phyloP scores from a whole-genome alignment of 2,797 vertebrate genomes.

The Tamandua tetradactyla region DNA sequence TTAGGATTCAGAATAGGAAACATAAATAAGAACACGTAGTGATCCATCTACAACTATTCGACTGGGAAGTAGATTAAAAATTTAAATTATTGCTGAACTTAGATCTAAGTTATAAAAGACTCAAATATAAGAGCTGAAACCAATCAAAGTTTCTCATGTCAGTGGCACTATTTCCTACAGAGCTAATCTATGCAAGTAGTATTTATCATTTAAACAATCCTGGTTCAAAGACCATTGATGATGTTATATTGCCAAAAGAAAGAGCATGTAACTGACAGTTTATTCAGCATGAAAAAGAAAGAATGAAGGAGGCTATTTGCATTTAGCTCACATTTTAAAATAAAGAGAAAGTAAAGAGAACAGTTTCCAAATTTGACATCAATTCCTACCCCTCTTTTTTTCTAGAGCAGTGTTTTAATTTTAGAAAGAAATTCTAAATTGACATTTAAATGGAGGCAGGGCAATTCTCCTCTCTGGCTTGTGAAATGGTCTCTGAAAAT shows the following conservation, averaged over 20 bases:
- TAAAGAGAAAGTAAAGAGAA: slow-evolving; percentile 72
- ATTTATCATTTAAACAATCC: slow-evolving; percentile 82
- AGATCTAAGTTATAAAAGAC: slow-evolving; percentile 73
- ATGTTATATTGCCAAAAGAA: slow-evolving; percentile 77
- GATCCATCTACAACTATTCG: slow-evolving; percentile 73
- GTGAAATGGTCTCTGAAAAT: slow-evolving; percentile 86
- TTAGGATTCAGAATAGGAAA: slow-evolving; percentile 70
- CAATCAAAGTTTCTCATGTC: slow-evolving; percentile 75
- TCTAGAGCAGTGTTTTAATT: slow-evolving; percentile 81
- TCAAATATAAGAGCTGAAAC: slow-evolving; percentile 77
- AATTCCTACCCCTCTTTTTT: not conserved
- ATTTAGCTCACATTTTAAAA: slow-evolving; percentile 81
- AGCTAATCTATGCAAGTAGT: slow-evolving; percentile 80
- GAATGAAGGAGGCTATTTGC: slow-evolving; percentile 67
- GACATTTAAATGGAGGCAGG: slow-evolving; percentile 89
- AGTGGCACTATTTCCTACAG: slow-evolving; percentile 58
- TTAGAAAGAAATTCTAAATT: slow-evolving; percentile 85
- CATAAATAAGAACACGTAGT: slow-evolving; percentile 77
- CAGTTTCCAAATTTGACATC: slow-evolving; percentile 80
- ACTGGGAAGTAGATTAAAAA: slow-evolving; percentile 83
- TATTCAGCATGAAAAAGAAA: slow-evolving; percentile 69
- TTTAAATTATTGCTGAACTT: slow-evolving; percentile 83
- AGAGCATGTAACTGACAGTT: slow-evolving; percentile 73
- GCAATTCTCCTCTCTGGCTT: slow-evolving; percentile 87
- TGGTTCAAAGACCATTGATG: slow-evolving; percentile 73